Percentiles rank a stretch among this genome's conserved stretches.
Conservation (phyloP, 2,888 invertebrate species). For the Drosophila phalerata region DNA sequence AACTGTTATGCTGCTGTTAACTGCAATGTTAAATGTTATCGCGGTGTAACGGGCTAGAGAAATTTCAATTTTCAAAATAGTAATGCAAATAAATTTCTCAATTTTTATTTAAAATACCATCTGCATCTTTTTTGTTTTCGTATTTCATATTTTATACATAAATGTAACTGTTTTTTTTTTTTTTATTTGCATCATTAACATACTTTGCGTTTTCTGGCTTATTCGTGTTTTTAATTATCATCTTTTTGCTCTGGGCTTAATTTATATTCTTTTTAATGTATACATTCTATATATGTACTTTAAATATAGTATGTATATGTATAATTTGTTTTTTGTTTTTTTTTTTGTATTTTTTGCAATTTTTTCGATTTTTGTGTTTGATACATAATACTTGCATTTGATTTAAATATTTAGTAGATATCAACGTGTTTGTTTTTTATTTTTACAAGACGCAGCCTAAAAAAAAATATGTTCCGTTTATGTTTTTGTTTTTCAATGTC, state of each 20-base stretch:
- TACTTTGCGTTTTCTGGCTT: constrained; percentile 48
- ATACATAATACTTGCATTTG: constrained; percentile 64
- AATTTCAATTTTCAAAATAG: constrained; percentile 4
- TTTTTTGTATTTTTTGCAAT: constrained; percentile 22
- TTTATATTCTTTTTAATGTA: constrained; percentile 16
- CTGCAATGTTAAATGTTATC: constrained; percentile 8
- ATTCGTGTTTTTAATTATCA: constrained; percentile 36
- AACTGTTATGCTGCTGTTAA: constrained; percentile 7
- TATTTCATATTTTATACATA: constrained; percentile 52
- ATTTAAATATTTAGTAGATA: constrained; percentile 38
- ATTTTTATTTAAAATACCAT: constrained; percentile 65
- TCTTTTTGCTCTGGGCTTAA: constrained; percentile 21
- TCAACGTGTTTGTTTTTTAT: constrained; percentile 39
- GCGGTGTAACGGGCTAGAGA: neutral
- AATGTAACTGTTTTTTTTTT: constrained; percentile 48
- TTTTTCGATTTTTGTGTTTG: constrained; percentile 40
- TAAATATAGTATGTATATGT: constrained; percentile 35
- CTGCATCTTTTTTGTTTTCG: constrained; percentile 36
- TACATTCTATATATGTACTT: constrained; percentile 36
- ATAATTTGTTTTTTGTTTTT: neutral
- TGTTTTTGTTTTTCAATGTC: neutral
- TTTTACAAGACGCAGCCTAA: constrained; percentile 35
- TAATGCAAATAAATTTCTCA: constrained; percentile 23
- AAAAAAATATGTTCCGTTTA: constrained; percentile 15
- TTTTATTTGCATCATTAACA: constrained; percentile 45